These are phyloP conservation scores for Ariolimax columbianus DNA, from an alignment of 2,888 invertebrate genomes.

Conservation along the genomic window DNA sequence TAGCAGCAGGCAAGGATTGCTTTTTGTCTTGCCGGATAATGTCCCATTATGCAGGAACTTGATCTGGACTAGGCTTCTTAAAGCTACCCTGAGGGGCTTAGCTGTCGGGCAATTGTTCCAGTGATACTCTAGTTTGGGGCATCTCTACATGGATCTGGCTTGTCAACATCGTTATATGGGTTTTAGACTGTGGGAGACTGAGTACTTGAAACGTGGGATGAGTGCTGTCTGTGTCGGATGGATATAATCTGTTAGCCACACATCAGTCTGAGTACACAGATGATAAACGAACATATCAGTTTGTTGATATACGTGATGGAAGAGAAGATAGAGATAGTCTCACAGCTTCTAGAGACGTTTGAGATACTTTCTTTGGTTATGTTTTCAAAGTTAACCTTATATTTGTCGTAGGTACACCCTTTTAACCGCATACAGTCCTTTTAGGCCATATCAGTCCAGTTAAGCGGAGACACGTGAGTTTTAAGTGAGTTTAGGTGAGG, in stretches of 20 bases:
- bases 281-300: too few relatives aligned
- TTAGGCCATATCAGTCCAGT: too few relatives aligned
- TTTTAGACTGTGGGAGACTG: neutral
- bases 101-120: neutral
- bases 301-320: too few relatives aligned
- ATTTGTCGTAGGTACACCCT: too few relatives aligned
- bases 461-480: too few relatives aligned
- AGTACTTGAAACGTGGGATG: neutral
- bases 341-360: too few relatives aligned
- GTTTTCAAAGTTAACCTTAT: too few relatives aligned
- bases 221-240: neutral
- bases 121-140: neutral
- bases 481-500: too few relatives aligned
- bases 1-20: slow-evolving; percentile 1
- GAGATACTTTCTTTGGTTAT: too few relatives aligned
- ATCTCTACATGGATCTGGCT: slow-evolving; percentile 2
- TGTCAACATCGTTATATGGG: neutral
- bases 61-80: slow-evolving; percentile 29
- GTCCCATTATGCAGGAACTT: slow-evolving; percentile 13
- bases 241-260: neutral
- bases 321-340: too few relatives aligned
- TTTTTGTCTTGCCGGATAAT: slow-evolving; percentile 14
- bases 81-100: slow-evolving; percentile 8
- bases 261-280: too few relatives aligned
- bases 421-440: too few relatives aligned